Percentiles rank a stretch among this genome's conserved stretches.
Conservation (phyloP, 2,113 vertebrate genomes). For the Stegastes partitus region DNA sequence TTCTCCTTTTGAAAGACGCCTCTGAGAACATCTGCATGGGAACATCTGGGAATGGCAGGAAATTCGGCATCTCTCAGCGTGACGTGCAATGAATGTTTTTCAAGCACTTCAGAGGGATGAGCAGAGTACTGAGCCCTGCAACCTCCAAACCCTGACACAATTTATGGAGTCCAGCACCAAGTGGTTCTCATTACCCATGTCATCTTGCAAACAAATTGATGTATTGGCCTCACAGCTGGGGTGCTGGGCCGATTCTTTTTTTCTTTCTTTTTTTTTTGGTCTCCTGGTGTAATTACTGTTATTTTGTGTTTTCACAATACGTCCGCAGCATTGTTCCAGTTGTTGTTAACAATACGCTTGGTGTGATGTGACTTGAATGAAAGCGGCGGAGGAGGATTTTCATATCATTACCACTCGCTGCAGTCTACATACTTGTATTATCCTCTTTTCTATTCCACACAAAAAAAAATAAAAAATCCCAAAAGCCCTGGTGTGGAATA, state of each 20-base stretch:
- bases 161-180: constrained; percentile 90
- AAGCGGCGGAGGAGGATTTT: constrained; percentile 36
- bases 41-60: constrained; percentile 92
- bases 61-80: constrained; percentile 86
- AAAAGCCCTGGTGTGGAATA: constrained; percentile 22
- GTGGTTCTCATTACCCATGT: constrained; percentile 94
- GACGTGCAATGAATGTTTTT: constrained; percentile 89
- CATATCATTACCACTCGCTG: constrained; percentile 33
- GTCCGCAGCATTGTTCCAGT: constrained; percentile 52
- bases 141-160: constrained; percentile 59
- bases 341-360: constrained; percentile 40
- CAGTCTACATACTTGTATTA: constrained; percentile 31
- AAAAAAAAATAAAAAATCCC: constrained; percentile 8
- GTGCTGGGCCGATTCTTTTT: constrained; percentile 19
- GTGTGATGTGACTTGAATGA: constrained; percentile 38
- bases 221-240: constrained; percentile 88
- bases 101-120: constrained; percentile 90
- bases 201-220: constrained; percentile 92
- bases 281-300: constrained; percentile 62
- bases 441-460: constrained; percentile 21
- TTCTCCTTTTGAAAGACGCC: constrained; percentile 56
- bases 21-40: constrained; percentile 84
- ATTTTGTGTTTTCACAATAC: constrained; percentile 60
- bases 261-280: constrained; percentile 51
- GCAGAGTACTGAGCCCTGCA: constrained; percentile 82